Conservation (phyloP, 1,140 invertebrate species). For the Drosophila murphyi region DNA sequence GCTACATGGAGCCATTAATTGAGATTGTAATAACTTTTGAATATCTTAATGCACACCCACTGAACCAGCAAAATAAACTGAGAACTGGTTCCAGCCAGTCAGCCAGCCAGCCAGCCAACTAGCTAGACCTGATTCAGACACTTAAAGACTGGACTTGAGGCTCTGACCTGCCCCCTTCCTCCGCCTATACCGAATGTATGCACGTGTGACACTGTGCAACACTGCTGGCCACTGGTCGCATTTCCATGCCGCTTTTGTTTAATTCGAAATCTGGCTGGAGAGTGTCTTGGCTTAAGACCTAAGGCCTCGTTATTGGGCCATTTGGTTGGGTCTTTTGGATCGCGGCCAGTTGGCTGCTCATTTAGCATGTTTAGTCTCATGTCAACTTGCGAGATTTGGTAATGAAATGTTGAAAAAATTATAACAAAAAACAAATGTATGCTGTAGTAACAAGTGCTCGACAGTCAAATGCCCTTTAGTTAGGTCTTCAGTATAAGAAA, state of each 20-base stretch:
- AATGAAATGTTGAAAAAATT: conserved; percentile 33
- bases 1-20: conserved; percentile 26
- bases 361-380: conserved; percentile 53
- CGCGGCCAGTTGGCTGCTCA: conserved; percentile 39
- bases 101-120: conserved; percentile 25
- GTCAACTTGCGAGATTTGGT: conserved; percentile 48
- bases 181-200: not conserved
- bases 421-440: not conserved
- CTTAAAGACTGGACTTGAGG: conserved; percentile 3
- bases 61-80: conserved; percentile 28
- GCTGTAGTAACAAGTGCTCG: not conserved
- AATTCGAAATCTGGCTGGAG: conserved; percentile 22
- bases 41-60: conserved; percentile 51
- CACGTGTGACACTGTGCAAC: conserved; percentile 31
- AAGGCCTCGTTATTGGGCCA: conserved; percentile 30
- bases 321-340: conserved; percentile 35
- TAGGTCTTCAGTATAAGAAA: not conserved
- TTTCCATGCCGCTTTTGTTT: conserved; percentile 33
- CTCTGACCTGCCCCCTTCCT: not conserved
- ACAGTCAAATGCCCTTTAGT: conserved; percentile 1
- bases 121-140: conserved; percentile 33
- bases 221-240: conserved; percentile 19
- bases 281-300: conserved; percentile 13
- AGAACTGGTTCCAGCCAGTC: conserved; percentile 22
- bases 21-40: conserved; percentile 40